These are phyloP conservation scores for Rugalucina vietnamica DNA, from an alignment of 2,888 invertebrate genomes.

Conservation along the genomic window DNA sequence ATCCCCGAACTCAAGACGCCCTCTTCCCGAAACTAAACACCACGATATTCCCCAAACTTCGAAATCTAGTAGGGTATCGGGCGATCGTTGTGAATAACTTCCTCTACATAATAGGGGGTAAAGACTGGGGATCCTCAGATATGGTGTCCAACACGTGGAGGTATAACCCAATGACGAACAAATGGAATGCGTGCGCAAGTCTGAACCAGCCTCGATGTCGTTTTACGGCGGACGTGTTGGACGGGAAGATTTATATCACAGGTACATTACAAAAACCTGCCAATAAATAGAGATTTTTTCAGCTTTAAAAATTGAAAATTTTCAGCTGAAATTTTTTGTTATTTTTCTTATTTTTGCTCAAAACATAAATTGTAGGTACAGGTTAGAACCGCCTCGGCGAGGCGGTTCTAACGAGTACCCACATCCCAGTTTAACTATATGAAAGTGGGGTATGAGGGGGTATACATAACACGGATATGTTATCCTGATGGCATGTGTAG, in stretches of 20 bases:
- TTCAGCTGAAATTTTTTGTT: too few relatives aligned
- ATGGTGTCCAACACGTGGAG: slow-evolving; percentile 65
- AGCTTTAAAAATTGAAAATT: too few relatives aligned
- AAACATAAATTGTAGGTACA: too few relatives aligned
- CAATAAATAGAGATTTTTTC: too few relatives aligned
- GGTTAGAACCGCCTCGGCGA: too few relatives aligned
- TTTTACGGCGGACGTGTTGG: slow-evolving; percentile 74
- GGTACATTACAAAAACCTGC: too few relatives aligned
- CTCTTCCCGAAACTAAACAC: slow-evolving; percentile 75
- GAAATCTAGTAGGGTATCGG: slow-evolving; percentile 73
- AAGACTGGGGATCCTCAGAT: slow-evolving; percentile 73
- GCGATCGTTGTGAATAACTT: slow-evolving; percentile 70
- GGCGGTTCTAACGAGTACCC: too few relatives aligned
- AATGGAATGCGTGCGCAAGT: slow-evolving; percentile 66
- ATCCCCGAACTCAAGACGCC: slow-evolving; percentile 64
- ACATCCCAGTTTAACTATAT: too few relatives aligned
- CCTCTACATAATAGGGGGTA: slow-evolving; percentile 76
- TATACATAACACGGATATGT: too few relatives aligned
- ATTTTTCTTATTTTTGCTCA: too few relatives aligned
- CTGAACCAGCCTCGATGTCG: slow-evolving; percentile 71
- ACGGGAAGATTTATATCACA: slow-evolving; percentile 74
- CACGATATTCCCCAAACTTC: slow-evolving; percentile 65
- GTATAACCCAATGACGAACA: slow-evolving; percentile 72
- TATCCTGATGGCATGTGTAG: too few relatives aligned
- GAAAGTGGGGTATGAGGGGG: too few relatives aligned